Evolutionary conservation across 2,888 invertebrate species (phyloP), one percentile per base, ranked within the genome.

Genomic region (Hyppa rectilinea): DNA sequence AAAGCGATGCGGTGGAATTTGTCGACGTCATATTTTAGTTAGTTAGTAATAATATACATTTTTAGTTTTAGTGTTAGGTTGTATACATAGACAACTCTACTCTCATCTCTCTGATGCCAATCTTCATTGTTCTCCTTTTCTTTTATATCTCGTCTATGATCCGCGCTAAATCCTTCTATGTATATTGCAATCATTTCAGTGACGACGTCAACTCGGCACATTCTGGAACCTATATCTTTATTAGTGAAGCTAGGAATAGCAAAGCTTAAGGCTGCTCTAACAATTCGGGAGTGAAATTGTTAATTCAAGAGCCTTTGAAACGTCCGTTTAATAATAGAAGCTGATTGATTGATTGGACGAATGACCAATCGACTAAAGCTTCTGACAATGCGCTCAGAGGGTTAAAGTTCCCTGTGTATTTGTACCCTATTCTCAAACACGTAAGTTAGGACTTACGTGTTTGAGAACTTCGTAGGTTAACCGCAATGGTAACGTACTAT

Each of bases 331-430:
- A 40, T 40, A 64, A 38, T 12, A 74, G 12, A 26, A 31, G 43
- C 23, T 43, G 64, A 45, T 74, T 74, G 63, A 52, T 71, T 64
- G 65, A 53, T 74, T 12, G 20, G 17, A 10, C 1, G 17, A 74
- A 74, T 67, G 26, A 53, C n/a, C n/a, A n/a, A 65, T 65, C 14
- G 38, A 9, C 38, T 34, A 6, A 23, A 26, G 45, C 10, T 3
- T 45, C 64, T 38, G 34, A 29, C 14, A 26, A 34, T 53, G 20
- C 14, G 14, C 23, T n/a, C 34, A 38, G 26, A 40, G 65, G 53
- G 45, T 45, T 64, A 12, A 45, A 65, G 34, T 71, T 71, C 34
- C 31, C 14, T 20, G 12, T 26, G 29, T 53, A 17, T 26, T 43
- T 64, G 43, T n/a, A 45, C 64, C 12, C 26, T 7, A n/a, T n/a